Evolutionary conservation across 2,888 invertebrate genomes (phyloP).

Genomic region (Scaeva pyrastri): DNA sequence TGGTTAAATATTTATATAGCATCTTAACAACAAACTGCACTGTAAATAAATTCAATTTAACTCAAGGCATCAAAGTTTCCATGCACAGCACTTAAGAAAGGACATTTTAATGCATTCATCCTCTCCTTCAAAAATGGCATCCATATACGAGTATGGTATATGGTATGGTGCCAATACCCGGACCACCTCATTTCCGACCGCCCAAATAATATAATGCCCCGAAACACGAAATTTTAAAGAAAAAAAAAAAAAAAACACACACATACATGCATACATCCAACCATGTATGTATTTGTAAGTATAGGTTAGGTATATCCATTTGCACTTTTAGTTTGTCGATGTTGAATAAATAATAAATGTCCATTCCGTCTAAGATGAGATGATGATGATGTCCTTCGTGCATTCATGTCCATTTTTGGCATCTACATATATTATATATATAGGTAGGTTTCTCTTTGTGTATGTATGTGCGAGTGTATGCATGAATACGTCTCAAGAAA

Average conservation of each 20-base stretch:
- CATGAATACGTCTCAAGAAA: slow-evolving; percentile 76
- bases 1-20: slow-evolving; percentile 43
- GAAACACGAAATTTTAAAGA: slow-evolving; percentile 38
- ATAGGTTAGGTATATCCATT: slow-evolving; percentile 74
- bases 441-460: slow-evolving; percentile 11
- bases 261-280: too few species aligned
- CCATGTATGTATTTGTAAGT: too few species aligned
- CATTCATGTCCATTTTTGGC: slow-evolving; percentile 44
- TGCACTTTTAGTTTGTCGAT: slow-evolving; percentile 72
- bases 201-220: slow-evolving; percentile 2
- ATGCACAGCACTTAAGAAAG: slow-evolving; percentile 59
- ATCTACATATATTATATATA: background rate
- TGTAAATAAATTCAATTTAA: slow-evolving; percentile 68
- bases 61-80: slow-evolving; percentile 66
- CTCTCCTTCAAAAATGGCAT: background rate
- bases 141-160: too few species aligned
- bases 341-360: slow-evolving; percentile 74
- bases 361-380: slow-evolving; percentile 74
- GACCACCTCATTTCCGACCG: slow-evolving; percentile 18
- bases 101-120: slow-evolving; percentile 56
- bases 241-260: slow-evolving; percentile 28
- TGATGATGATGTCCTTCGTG: slow-evolving; percentile 50
- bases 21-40: slow-evolving; percentile 39
- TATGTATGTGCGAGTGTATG: slow-evolving; percentile 34
- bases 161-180: background rate